A percentile compares a stretch with the other conserved stretches of the same genome.
These are phyloP conservation scores for Drosophila mauritiana DNA, from an alignment of 1,140 invertebrate genomes.

Conservation along the genomic window DNA sequence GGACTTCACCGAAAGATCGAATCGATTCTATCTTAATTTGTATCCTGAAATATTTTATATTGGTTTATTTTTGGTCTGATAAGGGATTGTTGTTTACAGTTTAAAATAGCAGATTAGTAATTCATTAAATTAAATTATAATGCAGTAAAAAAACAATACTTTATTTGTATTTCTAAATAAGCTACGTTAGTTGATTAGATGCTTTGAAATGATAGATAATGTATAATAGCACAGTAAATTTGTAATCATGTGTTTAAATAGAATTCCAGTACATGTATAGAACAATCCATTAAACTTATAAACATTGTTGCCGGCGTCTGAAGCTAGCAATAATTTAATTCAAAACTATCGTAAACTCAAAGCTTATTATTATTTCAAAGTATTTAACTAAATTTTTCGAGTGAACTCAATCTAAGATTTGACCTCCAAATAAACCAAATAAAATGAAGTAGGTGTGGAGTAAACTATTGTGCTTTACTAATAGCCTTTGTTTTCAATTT, in stretches of 20 bases:
- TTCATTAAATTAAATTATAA: not conserved
- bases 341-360: too few relatives aligned
- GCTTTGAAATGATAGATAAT: not conserved
- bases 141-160: not conserved
- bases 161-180: not conserved
- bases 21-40: not conserved
- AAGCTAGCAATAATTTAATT: too few relatives aligned
- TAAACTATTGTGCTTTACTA: not conserved
- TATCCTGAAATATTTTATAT: slow-evolving; percentile 13
- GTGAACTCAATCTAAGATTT: not conserved
- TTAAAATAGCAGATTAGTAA: not conserved
- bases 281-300: not conserved
- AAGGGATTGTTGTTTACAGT: slow-evolving; percentile 1
- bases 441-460: not conserved
- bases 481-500: slow-evolving; percentile 60
- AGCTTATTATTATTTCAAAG: not conserved
- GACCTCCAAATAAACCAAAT: not conserved
- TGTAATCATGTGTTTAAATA: not conserved
- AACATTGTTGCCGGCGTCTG: not conserved
- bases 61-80: slow-evolving; percentile 17
- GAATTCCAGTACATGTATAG: not conserved
- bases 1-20: slow-evolving; percentile 33
- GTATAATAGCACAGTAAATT: too few relatives aligned
- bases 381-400: not conserved
- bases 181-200: not conserved